Base-by-base conservation (phyloP, 92 coral and sea anemone species). In the Porites divaricata region DNA sequence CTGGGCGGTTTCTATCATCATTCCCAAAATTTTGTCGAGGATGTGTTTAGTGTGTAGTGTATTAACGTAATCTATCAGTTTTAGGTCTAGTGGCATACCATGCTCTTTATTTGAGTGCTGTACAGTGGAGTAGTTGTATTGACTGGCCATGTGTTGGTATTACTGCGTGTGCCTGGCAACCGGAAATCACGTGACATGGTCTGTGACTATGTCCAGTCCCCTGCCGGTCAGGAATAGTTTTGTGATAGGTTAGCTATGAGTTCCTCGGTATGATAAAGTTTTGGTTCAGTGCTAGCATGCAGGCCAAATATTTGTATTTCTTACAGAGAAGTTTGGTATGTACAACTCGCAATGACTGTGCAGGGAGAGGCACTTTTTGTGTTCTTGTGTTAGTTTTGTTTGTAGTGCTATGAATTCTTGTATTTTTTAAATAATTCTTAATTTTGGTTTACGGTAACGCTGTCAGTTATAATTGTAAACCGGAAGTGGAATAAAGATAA, bases 211-310 rank as follows among this genome's bases (percentile, higher is more conserved):
- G 57, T 63, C 52, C 71, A 70, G 57, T 71, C 63, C 70, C 86
- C 86, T 81, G 86, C 86, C 86, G 86, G 86, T 72, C 86, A 81
- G 86, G 86, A 71, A 28, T 13, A 49, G 62, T 58, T 50, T 79
- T 65, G 74, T 79, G 74, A 63, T 63, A 9, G 16, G 1, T 15
- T 63, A 77, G 83, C 71, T 79, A 16, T 24, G 63, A 51, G 45
- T 3, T 35, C 45, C n/a, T n/a, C 50, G 2, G 13, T 70, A 17
- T 7, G n/a, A 17, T 48, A 1, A 19, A 8, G 26, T 58, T 2
- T 63, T n/a, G 19, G 14, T 25, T 45, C 63, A 58, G 63, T 35
- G 23, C 52, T 53, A 67, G 49, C 75, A 52, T 67, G 67, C 8
- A 50, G 16, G 75, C 84, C 54, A 68, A 53, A 6, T 21, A 77